Conservation (phyloP, 2,888 invertebrate genomes). For the Epirrita christyi region DNA sequence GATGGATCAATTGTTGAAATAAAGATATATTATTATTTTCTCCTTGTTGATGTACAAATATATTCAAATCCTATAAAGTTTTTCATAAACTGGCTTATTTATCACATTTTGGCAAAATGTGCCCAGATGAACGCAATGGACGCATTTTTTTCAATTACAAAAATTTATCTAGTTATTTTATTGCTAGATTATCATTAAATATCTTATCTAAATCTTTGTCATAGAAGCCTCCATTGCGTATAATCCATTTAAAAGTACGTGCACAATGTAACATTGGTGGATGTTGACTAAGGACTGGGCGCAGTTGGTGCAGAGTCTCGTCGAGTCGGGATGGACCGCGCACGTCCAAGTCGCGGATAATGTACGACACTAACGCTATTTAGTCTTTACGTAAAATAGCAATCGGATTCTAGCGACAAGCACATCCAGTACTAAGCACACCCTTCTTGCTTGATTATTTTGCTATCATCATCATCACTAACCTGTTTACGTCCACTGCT, state of each 20-base stretch:
- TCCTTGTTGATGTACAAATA: too few relatives aligned
- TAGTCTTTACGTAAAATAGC: background rate
- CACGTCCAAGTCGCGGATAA: constrained; percentile 90
- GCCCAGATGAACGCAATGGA: constrained; percentile 18
- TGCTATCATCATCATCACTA: too few relatives aligned
- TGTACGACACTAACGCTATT: constrained; percentile 72
- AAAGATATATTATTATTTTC: too few relatives aligned
- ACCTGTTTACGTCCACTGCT: too few relatives aligned
- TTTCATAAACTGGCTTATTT: too few relatives aligned
- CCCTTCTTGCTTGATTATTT: background rate
- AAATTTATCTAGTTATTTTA: too few relatives aligned
- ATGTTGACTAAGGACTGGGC: constrained; percentile 90
- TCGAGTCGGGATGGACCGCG: constrained; percentile 93
- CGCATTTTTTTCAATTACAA: too few relatives aligned
- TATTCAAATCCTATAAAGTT: too few relatives aligned
- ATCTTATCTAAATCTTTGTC: too few relatives aligned
- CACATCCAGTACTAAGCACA: background rate
- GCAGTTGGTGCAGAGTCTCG: constrained; percentile 93
- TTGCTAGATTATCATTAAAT: too few relatives aligned
- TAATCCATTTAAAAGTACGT: constrained; percentile 24
- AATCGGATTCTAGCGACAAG: constrained; percentile 4
- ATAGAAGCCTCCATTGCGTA: constrained; percentile 9
- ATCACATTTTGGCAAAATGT: constrained; percentile 22
- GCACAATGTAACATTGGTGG: constrained; percentile 75
- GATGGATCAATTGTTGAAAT: background rate